A percentile compares a stretch with the other conserved stretches of the same genome.
These are phyloP conservation scores for Sesamia inferens DNA, from an alignment of 2,888 invertebrate species.

Conservation along the genomic window DNA sequence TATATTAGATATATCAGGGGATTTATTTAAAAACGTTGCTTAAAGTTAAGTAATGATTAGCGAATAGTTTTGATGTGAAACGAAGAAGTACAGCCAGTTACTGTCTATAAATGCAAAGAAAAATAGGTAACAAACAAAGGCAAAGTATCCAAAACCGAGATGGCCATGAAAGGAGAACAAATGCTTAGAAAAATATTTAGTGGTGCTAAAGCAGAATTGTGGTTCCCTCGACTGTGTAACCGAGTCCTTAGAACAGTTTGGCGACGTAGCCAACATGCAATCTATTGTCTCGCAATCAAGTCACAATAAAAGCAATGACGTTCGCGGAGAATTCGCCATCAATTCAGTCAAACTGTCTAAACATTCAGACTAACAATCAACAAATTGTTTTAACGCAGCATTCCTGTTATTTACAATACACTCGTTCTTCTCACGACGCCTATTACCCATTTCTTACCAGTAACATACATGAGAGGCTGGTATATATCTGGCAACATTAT, in stretches of 20 bases:
- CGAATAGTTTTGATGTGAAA: too few species aligned
- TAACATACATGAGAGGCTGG: constrained; percentile 33
- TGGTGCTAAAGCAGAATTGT: background rate
- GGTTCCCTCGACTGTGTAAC: background rate
- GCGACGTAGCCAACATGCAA: constrained; percentile 32
- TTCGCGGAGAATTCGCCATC: constrained; percentile 61
- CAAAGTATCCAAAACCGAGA: background rate
- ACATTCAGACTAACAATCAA: constrained; percentile 64
- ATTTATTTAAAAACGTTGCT: too few species aligned
- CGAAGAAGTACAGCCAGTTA: background rate
- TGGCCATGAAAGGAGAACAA: background rate
- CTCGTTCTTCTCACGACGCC: constrained; percentile 50
- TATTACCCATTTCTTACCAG: constrained; percentile 57
- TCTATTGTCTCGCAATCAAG: constrained; percentile 33
- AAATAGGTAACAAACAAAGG: background rate
- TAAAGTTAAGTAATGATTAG: too few species aligned
- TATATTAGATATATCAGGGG: too few species aligned
- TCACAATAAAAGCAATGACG: constrained; percentile 56
- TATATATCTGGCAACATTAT: constrained; percentile 44
- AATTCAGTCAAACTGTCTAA: constrained; percentile 61
- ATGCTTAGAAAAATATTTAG: background rate
- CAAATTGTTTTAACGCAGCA: constrained; percentile 60
- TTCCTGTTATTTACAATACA: constrained; percentile 57
- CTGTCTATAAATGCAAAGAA: background rate
- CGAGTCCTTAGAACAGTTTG: background rate